Evolutionary conservation across 2,797 vertebrate species (phyloP).

Genomic region (Tragelaphus eurycerus): DNA sequence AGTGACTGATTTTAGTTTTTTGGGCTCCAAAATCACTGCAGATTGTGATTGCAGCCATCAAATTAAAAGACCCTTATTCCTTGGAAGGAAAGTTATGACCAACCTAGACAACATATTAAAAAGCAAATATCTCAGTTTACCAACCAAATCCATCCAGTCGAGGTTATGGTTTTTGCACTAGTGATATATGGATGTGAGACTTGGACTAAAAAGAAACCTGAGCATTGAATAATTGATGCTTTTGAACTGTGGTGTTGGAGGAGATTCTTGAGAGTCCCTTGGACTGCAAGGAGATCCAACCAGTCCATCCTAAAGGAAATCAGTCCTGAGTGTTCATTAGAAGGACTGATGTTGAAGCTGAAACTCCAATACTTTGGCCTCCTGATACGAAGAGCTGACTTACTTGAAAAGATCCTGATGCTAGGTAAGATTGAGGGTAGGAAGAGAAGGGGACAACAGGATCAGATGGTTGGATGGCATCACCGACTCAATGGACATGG

Average conservation of each 20-base stretch:
- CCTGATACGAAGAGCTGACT: rapidly evolving
- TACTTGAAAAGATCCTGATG: background rate
- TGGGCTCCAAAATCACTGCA: too few relatives aligned
- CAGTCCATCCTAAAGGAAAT: background rate
- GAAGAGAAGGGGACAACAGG: background rate
- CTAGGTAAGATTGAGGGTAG: background rate
- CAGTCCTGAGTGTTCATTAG: background rate
- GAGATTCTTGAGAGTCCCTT: background rate
- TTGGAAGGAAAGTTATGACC: background rate
- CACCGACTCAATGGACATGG: background rate
- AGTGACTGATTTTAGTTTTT: too few relatives aligned
- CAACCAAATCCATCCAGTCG: background rate
- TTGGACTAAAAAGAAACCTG: background rate
- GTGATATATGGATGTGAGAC: background rate
- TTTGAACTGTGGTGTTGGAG: background rate
- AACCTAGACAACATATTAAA: background rate
- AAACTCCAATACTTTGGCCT: background rate
- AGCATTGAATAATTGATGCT: rapidly evolving
- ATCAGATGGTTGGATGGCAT: background rate
- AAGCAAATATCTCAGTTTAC: background rate
- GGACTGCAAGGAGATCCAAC: background rate
- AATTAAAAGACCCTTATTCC: too few relatives aligned
- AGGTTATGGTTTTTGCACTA: background rate
- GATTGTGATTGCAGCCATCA: too few relatives aligned
- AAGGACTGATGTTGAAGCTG: background rate